Conservation (phyloP, 2,888 invertebrate genomes). For the Oasisia sp. region DNA sequence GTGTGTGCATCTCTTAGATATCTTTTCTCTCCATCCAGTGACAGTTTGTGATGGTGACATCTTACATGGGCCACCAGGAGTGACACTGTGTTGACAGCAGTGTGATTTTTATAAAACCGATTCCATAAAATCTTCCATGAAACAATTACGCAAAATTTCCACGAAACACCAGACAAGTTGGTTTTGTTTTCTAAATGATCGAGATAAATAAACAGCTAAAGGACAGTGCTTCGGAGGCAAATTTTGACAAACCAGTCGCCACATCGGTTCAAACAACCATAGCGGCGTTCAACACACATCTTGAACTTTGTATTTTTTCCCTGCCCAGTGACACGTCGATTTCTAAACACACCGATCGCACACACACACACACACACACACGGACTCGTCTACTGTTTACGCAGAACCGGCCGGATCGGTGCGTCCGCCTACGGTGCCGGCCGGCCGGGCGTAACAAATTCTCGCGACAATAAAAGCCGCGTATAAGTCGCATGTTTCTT, state of each 20-base stretch:
- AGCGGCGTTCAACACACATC: not conserved
- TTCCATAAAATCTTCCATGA: not conserved
- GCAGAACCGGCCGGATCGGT: not conserved
- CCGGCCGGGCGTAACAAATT: not conserved
- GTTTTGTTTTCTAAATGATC: not conserved
- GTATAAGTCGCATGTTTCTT: not conserved
- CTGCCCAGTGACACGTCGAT: not conserved
- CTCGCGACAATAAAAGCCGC: not conserved
- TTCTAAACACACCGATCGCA: not conserved
- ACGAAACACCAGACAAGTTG: not conserved
- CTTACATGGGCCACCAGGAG: not conserved
- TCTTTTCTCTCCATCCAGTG: not conserved
- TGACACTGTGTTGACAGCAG: not conserved
- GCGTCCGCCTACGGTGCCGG: not conserved
- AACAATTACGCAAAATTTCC: not conserved
- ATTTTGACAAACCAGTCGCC: too few species aligned
- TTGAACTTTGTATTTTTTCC: not conserved
- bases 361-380: not conserved
- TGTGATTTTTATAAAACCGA: not conserved
- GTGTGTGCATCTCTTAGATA: not conserved
- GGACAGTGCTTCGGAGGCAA: too few species aligned
- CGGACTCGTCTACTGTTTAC: not conserved
- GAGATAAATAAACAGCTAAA: too few species aligned
- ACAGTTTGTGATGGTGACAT: not conserved
- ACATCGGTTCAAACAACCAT: not conserved